Percentiles rank a stretch among this genome's conserved stretches.
phyloP scores from a whole-genome alignment of 2,888 invertebrate genomes.

The Zelleria hepariella region DNA sequence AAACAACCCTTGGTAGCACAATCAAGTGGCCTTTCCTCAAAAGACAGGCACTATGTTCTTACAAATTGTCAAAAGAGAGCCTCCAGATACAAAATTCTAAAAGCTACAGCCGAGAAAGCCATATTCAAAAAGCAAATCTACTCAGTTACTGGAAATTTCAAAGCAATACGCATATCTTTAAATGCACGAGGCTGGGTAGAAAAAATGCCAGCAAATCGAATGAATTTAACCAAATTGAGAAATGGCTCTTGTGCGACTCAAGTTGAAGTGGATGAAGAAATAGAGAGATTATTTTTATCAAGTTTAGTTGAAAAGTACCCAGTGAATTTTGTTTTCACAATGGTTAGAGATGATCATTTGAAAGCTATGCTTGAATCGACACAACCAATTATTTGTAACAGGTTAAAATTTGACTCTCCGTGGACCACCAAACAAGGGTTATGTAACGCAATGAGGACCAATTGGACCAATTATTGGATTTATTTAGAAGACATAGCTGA shows the following conservation, averaged over 20 bases:
- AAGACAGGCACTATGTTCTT: slow-evolving; percentile 50
- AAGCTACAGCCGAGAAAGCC: slow-evolving; percentile 58
- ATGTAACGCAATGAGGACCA: slow-evolving; percentile 66
- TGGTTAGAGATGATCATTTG: slow-evolving; percentile 31
- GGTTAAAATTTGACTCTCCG: slow-evolving; percentile 41
- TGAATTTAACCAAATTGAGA: slow-evolving; percentile 48
- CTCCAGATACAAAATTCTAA: slow-evolving; percentile 40
- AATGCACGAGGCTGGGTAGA: slow-evolving; percentile 80
- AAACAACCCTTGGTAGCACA: slow-evolving; percentile 17
- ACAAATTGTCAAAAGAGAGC: slow-evolving; percentile 40
- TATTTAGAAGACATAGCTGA: slow-evolving; percentile 73
- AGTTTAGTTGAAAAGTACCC: slow-evolving; percentile 43
- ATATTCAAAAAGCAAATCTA: slow-evolving; percentile 67
- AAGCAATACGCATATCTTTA: slow-evolving; percentile 71
- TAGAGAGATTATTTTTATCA: slow-evolving; percentile 54
- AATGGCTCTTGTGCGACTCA: slow-evolving; percentile 31
- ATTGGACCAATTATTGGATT: slow-evolving; percentile 76
- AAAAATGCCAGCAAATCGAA: slow-evolving; percentile 64
- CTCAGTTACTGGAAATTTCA: slow-evolving; percentile 64
- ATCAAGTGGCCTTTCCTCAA: slow-evolving; percentile 36
- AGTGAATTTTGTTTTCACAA: slow-evolving; percentile 52
- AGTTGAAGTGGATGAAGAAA: slow-evolving; percentile 34
- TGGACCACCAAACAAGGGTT: slow-evolving; percentile 64
- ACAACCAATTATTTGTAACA: slow-evolving; percentile 40
- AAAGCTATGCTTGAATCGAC: slow-evolving; percentile 35